These are phyloP conservation scores for Tachycineta bicolor DNA, from an alignment of 2,113 vertebrate species.

Conservation along the genomic window DNA sequence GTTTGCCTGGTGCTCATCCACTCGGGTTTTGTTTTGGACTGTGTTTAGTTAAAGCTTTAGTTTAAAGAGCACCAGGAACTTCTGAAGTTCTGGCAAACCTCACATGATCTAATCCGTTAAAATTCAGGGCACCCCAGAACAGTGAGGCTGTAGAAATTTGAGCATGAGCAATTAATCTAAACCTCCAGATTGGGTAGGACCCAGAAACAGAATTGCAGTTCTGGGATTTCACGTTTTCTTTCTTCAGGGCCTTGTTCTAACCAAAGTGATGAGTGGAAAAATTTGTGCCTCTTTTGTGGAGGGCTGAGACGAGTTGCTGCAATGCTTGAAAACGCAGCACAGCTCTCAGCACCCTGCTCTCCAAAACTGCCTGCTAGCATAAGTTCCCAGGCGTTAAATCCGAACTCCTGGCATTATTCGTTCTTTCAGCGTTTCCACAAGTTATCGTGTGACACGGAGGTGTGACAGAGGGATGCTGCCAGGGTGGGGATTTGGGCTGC, in stretches of 20 bases:
- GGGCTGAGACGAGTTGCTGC: background rate
- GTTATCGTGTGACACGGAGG: accelerated
- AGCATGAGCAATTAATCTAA: background rate
- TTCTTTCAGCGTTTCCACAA: background rate
- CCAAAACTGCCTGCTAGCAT: background rate
- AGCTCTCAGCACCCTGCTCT: background rate
- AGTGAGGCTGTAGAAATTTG: background rate
- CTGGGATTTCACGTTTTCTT: background rate
- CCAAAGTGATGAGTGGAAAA: background rate
- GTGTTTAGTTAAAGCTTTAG: background rate
- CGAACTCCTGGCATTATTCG: background rate
- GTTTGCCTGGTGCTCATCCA: background rate
- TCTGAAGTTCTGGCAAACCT: background rate
- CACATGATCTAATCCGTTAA: background rate
- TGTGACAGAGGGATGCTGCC: background rate
- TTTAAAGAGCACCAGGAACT: background rate
- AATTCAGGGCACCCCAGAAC: background rate
- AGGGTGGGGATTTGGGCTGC: background rate
- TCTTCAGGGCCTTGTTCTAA: background rate
- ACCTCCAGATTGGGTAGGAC: background rate
- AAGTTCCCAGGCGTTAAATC: background rate
- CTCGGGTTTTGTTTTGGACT: background rate
- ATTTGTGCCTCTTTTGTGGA: background rate
- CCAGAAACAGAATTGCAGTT: background rate
- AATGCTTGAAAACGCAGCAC: background rate